Evolutionary conservation across 2,888 invertebrate species (phyloP).

Genomic region (Xestia c-nigrum): DNA sequence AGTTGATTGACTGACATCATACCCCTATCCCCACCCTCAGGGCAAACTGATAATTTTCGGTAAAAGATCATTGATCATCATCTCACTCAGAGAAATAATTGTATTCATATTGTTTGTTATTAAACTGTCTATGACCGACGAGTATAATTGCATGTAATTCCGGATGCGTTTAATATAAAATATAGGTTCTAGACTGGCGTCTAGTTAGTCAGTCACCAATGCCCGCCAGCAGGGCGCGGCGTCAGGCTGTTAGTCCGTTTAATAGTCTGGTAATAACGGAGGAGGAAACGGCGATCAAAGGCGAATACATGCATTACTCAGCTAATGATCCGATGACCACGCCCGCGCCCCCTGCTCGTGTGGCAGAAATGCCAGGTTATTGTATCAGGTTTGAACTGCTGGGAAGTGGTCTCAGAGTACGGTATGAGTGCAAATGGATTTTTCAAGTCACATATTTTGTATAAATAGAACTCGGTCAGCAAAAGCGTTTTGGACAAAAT

Average conservation of each 20-base stretch:
- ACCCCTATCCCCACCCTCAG: not conserved
- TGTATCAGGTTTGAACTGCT: not conserved
- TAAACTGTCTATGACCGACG: not conserved
- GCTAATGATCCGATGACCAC: constrained; percentile 23
- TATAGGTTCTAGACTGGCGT: not conserved
- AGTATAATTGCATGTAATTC: not conserved
- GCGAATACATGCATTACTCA: constrained; percentile 33
- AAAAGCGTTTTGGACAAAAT: not conserved
- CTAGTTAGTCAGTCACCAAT: constrained; percentile 20
- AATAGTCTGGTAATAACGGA: constrained; percentile 27
- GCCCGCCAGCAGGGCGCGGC: not conserved
- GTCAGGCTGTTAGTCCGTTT: constrained; percentile 3
- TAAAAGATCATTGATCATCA: not conserved
- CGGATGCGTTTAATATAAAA: not conserved
- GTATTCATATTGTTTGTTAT: not conserved
- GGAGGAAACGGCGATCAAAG: constrained; percentile 19
- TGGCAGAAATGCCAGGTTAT: constrained; percentile 1
- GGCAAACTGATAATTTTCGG: not conserved
- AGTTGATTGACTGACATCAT: not conserved
- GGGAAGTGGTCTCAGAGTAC: not conserved
- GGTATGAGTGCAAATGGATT: not conserved
- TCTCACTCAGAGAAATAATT: not conserved
- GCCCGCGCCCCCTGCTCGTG: constrained; percentile 26
- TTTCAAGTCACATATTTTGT: not conserved
- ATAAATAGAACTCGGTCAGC: not conserved